Evolutionary conservation across 2,797 vertebrate species (phyloP).

Genomic region (Molothrus aeneus): DNA sequence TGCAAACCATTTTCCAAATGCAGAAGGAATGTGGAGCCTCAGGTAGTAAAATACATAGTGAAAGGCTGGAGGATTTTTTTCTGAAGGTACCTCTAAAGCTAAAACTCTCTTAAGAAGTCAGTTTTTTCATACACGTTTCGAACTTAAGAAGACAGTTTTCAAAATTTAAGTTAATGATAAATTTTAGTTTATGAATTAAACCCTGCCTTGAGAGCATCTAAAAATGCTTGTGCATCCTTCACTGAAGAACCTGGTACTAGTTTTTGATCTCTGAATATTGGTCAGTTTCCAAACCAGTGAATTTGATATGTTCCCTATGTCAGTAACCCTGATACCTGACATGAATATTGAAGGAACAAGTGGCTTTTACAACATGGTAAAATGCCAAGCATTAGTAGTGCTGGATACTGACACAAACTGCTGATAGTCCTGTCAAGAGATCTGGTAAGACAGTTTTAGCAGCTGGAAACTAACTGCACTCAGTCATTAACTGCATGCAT

Average conservation of each 20-base stretch:
- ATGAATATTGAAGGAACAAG: neutral
- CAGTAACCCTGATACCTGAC: neutral
- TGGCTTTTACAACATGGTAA: neutral
- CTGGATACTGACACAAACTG: neutral
- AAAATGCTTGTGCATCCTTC: neutral
- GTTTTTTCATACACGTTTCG: neutral
- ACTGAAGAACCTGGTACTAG: neutral
- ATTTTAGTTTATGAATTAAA: neutral
- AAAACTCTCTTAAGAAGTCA: neutral
- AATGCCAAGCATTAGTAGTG: slow-evolving; percentile 3
- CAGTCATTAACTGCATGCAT: slow-evolving; percentile 13
- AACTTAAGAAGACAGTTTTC: neutral
- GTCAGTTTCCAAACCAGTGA: neutral
- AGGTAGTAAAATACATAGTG: neutral
- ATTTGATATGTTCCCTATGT: neutral
- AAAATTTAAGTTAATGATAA: neutral
- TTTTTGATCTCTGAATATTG: neutral
- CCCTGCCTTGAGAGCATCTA: neutral
- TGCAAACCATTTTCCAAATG: neutral
- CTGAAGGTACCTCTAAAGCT: neutral
- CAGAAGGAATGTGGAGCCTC: neutral
- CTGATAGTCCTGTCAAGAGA: neutral
- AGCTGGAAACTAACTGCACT: slow-evolving; percentile 15
- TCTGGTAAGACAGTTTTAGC: neutral
- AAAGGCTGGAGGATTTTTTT: neutral